A percentile compares a stretch with the other conserved stretches of the same genome.
Evolutionary conservation across 2,113 vertebrate genomes (phyloP).

Genomic region (Diglossa brunneiventris): DNA sequence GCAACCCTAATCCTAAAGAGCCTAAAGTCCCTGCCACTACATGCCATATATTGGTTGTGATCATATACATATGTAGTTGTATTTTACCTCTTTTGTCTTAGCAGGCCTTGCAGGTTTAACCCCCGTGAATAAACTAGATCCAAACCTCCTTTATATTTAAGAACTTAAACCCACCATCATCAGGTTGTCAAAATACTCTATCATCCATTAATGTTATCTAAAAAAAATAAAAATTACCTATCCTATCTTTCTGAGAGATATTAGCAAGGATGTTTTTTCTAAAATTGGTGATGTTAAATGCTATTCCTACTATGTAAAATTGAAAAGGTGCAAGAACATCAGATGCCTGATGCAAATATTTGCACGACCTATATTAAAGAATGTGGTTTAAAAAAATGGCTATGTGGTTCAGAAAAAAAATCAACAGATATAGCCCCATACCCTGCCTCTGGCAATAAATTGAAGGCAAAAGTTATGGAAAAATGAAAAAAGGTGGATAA

Average conservation of each 20-base stretch:
- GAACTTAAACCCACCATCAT: neutral
- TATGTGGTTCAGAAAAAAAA: neutral
- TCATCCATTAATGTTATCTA: neutral
- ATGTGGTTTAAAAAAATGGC: neutral
- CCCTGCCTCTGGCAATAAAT: neutral
- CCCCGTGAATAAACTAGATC: neutral
- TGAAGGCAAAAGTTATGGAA: neutral
- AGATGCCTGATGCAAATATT: neutral
- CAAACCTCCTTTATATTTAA: neutral
- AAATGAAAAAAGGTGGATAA: neutral
- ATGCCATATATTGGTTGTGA: too few species aligned
- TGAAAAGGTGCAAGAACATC: neutral
- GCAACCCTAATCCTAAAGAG: neutral
- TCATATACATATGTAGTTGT: rapidly evolving
- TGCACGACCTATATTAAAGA: neutral
- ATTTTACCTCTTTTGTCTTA: neutral
- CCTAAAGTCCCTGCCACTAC: neutral
- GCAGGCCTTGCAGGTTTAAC: neutral
- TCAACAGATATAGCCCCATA: neutral
- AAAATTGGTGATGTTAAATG: neutral
- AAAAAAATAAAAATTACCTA: neutral
- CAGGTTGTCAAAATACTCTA: neutral
- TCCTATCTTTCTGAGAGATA: neutral
- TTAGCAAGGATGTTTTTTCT: neutral
- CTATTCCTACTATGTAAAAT: neutral